A percentile compares a stretch with the other conserved stretches of the same genome.
These are phyloP conservation scores for Drosophila repleta DNA, from an alignment of 1,140 invertebrate genomes.

Conservation along the genomic window DNA sequence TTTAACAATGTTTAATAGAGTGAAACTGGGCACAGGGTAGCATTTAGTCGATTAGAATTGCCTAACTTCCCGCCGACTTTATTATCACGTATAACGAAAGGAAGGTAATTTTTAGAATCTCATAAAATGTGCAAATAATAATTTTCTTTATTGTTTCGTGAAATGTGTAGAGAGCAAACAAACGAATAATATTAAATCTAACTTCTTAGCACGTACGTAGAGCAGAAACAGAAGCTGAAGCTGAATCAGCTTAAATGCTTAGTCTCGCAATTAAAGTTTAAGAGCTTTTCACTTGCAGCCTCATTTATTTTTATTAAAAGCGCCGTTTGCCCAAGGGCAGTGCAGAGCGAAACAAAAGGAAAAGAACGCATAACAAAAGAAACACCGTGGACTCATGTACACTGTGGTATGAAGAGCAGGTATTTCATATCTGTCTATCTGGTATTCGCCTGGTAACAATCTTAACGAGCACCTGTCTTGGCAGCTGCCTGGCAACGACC, in stretches of 20 bases:
- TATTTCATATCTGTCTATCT: slow-evolving; percentile 22
- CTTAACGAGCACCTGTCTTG: slow-evolving; percentile 54
- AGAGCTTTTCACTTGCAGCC: slow-evolving; percentile 12
- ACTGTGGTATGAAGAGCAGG: neutral
- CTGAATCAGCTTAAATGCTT: neutral
- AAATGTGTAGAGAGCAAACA: neutral
- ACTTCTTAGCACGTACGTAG: neutral
- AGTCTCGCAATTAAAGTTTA: slow-evolving; percentile 7
- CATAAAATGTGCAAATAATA: neutral
- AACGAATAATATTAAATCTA: slow-evolving; percentile 1
- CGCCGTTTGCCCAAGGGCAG: slow-evolving; percentile 56
- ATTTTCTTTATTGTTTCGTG: slow-evolving; percentile 2
- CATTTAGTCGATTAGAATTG: neutral
- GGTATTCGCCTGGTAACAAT: slow-evolving; percentile 18
- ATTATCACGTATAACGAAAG: slow-evolving; percentile 1
- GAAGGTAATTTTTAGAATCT: neutral
- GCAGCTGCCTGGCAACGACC: slow-evolving; percentile 18
- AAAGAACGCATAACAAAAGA: slow-evolving; percentile 9
- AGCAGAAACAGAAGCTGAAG: neutral
- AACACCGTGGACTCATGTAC: slow-evolving; percentile 13
- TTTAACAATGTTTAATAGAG: no score
- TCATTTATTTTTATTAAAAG: slow-evolving; percentile 49
- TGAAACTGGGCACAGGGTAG: neutral
- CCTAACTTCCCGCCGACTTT: no score
- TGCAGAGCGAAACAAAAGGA: neutral